Evolutionary conservation across 2,113 vertebrate species (phyloP).

Genomic region (Microtus ochrogaster): DNA sequence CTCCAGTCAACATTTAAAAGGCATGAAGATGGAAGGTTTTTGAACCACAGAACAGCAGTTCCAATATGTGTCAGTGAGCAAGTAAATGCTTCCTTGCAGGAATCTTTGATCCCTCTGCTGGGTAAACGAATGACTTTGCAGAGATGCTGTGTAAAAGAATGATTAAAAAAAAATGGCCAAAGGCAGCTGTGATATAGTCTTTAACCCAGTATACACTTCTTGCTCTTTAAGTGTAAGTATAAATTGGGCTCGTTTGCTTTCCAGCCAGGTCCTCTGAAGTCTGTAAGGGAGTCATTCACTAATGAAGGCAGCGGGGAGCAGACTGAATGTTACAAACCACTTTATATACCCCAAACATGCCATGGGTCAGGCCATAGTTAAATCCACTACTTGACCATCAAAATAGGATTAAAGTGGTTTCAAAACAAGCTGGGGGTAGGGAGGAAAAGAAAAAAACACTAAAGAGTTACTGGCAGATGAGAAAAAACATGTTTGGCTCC

Average conservation of each 20-base stretch:
- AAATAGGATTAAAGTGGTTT: not conserved
- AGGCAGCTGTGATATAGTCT: constrained; percentile 34
- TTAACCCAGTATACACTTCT: constrained; percentile 35
- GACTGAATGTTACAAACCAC: not conserved
- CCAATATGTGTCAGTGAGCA: constrained; percentile 9
- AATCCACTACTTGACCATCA: not conserved
- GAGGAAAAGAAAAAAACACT: not conserved
- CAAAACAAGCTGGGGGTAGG: not conserved
- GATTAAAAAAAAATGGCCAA: constrained; percentile 42
- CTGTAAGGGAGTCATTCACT: constrained; percentile 3
- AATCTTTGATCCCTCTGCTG: constrained; percentile 60
- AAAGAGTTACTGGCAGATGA: not conserved
- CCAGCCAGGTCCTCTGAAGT: not conserved
- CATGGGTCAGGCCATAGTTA: not conserved
- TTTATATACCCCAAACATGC: not conserved
- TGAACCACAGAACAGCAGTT: constrained; percentile 24
- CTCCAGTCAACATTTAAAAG: constrained; percentile 53
- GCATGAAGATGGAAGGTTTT: constrained; percentile 50
- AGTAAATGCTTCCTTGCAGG: constrained; percentile 19
- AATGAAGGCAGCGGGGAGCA: not conserved
- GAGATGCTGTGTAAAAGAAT: constrained; percentile 20
- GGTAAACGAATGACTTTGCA: constrained; percentile 62
- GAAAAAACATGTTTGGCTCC: not conserved
- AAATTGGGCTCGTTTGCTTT: constrained; percentile 44
- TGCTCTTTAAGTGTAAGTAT: constrained; percentile 63